These are phyloP conservation scores for Tetramorium bicarinatum DNA, from an alignment of 2,888 invertebrate species.

Conservation along the genomic window DNA sequence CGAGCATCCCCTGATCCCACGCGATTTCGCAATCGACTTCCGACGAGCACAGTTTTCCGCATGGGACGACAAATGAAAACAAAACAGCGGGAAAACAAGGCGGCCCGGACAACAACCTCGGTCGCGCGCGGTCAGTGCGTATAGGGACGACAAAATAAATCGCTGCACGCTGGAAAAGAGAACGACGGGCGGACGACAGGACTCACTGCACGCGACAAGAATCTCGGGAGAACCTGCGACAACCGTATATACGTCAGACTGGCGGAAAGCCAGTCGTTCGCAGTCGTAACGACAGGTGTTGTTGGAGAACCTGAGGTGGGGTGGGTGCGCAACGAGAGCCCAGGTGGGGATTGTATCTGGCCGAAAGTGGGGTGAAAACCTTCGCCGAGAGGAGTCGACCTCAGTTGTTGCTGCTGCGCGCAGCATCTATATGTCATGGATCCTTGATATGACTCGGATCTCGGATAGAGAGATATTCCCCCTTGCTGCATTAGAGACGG, in stretches of 20 bases:
- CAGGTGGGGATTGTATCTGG: slow-evolving; percentile 20
- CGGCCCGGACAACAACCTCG: slow-evolving; percentile 10
- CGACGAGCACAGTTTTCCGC: background rate
- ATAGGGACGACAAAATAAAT: slow-evolving; percentile 4
- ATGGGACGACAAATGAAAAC: background rate
- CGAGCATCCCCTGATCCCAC: background rate
- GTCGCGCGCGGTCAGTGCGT: background rate
- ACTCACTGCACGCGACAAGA: slow-evolving; percentile 62
- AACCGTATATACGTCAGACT: slow-evolving; percentile 68
- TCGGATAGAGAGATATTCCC: slow-evolving; percentile 9
- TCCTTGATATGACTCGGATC: slow-evolving; percentile 29
- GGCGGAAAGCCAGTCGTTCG: slow-evolving; percentile 70
- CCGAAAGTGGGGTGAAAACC: slow-evolving; percentile 69
- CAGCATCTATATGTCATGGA: slow-evolving; percentile 46
- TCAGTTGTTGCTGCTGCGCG: slow-evolving; percentile 41
- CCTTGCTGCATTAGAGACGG: background rate
- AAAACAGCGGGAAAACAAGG: background rate
- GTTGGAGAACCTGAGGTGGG: slow-evolving; percentile 65
- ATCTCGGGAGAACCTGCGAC: slow-evolving; percentile 66
- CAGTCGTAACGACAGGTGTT: slow-evolving; percentile 74
- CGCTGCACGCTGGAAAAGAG: background rate
- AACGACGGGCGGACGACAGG: slow-evolving; percentile 45
- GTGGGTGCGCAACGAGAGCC: slow-evolving; percentile 30
- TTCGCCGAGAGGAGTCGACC: slow-evolving; percentile 62
- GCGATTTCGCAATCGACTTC: background rate